Conservation (phyloP, 2,888 invertebrate species). For the Seira sanloemensis region DNA sequence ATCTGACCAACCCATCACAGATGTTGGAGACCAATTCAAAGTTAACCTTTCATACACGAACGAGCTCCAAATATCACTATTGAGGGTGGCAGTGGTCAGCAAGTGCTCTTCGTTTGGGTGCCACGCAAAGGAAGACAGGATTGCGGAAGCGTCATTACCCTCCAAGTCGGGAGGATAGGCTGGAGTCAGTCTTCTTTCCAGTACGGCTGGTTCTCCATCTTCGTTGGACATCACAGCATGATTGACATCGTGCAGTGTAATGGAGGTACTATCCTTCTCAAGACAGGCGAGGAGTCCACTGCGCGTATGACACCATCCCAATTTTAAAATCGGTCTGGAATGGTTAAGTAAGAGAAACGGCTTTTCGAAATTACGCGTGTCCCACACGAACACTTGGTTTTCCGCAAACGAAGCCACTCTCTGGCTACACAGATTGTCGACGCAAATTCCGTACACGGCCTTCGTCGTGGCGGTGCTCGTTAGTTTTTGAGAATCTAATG, state of each 20-base stretch:
- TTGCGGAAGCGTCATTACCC: constrained; percentile 51
- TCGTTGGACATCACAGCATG: constrained; percentile 81
- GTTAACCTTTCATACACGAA: constrained; percentile 89
- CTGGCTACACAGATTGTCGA: constrained; percentile 86
- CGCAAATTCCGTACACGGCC: constrained; percentile 88
- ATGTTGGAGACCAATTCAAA: constrained; percentile 86
- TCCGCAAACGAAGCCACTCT: constrained; percentile 89
- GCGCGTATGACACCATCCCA: constrained; percentile 94
- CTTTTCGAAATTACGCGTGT: constrained; percentile 89
- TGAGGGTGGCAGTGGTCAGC: constrained; percentile 77
- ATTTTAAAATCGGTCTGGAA: constrained; percentile 83
- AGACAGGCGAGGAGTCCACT: constrained; percentile 84
- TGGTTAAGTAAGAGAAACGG: constrained; percentile 86
- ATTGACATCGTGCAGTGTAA: constrained; percentile 92
- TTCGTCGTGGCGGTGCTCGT: constrained; percentile 80
- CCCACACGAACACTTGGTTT: constrained; percentile 90
- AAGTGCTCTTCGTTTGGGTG: constrained; percentile 89
- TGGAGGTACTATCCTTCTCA: constrained; percentile 85
- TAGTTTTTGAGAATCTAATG: constrained; percentile 70
- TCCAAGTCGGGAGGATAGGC: constrained; percentile 74
- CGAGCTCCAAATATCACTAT: constrained; percentile 81
- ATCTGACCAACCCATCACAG: constrained; percentile 85
- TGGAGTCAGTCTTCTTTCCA: constrained; percentile 80
- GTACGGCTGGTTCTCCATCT: constrained; percentile 85
- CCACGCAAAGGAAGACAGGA: constrained; percentile 89